Conservation (phyloP, 2,888 invertebrate genomes). For the Meganola albula region DNA sequence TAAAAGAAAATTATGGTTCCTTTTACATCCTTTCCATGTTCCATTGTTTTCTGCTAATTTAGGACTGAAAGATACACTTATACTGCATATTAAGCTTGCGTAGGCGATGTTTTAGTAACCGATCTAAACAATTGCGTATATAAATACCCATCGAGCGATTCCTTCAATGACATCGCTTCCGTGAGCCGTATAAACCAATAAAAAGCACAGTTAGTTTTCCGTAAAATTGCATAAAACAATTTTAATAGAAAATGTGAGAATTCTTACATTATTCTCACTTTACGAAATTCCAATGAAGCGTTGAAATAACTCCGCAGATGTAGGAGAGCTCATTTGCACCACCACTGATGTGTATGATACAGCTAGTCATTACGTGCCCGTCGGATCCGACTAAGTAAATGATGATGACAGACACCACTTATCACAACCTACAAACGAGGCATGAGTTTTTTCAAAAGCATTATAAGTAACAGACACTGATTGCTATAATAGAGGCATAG, state of each 20-base stretch:
- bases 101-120: conserved; percentile 28
- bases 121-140: conserved; percentile 26
- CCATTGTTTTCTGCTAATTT: conserved; percentile 31
- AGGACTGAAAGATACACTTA: conserved; percentile 29
- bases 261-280: no score
- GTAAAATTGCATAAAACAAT: no score
- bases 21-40: conserved; percentile 20
- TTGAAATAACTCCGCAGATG: no score
- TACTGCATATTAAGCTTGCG: conserved; percentile 27
- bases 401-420: conserved; percentile 22
- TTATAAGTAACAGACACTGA: not conserved
- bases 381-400: conserved; percentile 24
- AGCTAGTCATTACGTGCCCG: conserved; percentile 14
- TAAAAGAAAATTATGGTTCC: conserved; percentile 17
- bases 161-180: conserved; percentile 11
- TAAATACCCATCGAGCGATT: conserved; percentile 23
- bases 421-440: conserved; percentile 22
- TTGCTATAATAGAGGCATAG: not conserved
- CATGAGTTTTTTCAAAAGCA: conserved; percentile 5
- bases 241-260: no score
- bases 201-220: no score
- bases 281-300: no score
- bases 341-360: conserved; percentile 18
- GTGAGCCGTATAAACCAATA: no score
- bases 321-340: conserved; percentile 7